A percentile compares a stretch with the other conserved stretches of the same genome.
These are phyloP conservation scores for Oligia fasciuncula DNA, from an alignment of 2,888 invertebrate species.

Conservation along the genomic window DNA sequence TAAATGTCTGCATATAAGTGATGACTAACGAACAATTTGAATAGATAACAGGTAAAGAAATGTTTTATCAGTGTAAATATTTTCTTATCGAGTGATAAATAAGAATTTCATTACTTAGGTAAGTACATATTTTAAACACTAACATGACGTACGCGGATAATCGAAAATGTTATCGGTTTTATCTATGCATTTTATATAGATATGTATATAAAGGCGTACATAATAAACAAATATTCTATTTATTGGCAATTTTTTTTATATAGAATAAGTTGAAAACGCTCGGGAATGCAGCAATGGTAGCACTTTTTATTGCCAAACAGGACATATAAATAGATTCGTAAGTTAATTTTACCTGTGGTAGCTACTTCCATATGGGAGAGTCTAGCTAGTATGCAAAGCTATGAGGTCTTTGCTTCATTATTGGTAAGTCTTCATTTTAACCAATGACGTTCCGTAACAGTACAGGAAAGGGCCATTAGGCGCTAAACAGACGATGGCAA, in stretches of 20 bases:
- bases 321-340: neutral
- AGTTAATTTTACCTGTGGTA: neutral
- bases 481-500: neutral
- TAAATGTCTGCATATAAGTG: neutral
- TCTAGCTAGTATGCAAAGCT: neutral
- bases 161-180: slow-evolving; percentile 39
- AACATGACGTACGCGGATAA: slow-evolving; percentile 46
- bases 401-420: no score
- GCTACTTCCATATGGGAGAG: neutral
- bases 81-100: slow-evolving; percentile 47
- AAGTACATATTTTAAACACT: slow-evolving; percentile 22
- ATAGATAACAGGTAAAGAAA: slow-evolving; percentile 39
- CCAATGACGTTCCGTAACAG: neutral
- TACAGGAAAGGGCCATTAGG: neutral
- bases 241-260: slow-evolving; percentile 22
- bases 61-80: slow-evolving; percentile 39
- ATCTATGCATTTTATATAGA: slow-evolving; percentile 34
- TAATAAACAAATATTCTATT: slow-evolving; percentile 29
- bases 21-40: slow-evolving; percentile 43
- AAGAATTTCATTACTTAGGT: slow-evolving; percentile 26
- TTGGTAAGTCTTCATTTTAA: no score
- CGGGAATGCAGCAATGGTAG: no score
- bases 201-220: slow-evolving; percentile 22
- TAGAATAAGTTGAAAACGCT: slow-evolving; percentile 3
- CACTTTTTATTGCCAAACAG: neutral